Evolutionary conservation across 2,797 vertebrate species (phyloP).

Genomic region (Liasis olivaceus): DNA sequence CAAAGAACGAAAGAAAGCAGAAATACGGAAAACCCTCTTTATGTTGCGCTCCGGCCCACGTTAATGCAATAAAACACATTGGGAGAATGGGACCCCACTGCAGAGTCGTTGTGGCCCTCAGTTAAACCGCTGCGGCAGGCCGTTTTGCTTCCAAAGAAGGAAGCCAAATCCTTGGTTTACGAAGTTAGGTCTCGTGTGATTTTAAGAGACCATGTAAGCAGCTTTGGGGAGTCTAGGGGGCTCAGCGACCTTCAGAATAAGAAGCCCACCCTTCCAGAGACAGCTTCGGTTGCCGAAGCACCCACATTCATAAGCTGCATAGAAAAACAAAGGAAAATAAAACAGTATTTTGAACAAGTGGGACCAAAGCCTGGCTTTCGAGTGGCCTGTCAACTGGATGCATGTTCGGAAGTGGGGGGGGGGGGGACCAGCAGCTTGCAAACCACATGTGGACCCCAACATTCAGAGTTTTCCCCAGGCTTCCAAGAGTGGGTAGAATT

Average conservation of each 20-base stretch:
- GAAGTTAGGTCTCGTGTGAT: conserved; percentile 78
- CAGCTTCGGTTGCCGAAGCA: conserved; percentile 45
- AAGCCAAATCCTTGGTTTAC: conserved; percentile 49
- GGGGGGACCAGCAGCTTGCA: too few species aligned
- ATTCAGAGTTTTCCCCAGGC: too few species aligned
- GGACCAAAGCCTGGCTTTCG: too few species aligned
- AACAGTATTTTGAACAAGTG: not conserved
- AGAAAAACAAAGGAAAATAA: conserved; percentile 23
- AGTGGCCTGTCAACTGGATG: too few species aligned
- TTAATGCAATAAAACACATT: conserved; percentile 87
- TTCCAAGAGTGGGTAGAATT: too few species aligned
- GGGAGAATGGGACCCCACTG: conserved; percentile 80
- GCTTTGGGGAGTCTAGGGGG: conserved; percentile 39
- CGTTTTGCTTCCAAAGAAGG: conserved; percentile 44
- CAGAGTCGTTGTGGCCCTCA: conserved; percentile 69
- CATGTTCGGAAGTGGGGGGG: too few species aligned
- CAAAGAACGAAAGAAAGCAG: not conserved
- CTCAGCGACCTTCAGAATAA: conserved; percentile 57
- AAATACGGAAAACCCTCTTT: conserved; percentile 80
- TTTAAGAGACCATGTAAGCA: conserved; percentile 13
- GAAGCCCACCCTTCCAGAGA: conserved; percentile 58
- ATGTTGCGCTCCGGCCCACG: conserved; percentile 74
- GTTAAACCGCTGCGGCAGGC: conserved; percentile 74
- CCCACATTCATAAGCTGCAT: conserved; percentile 55
- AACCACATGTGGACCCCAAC: too few species aligned